A percentile compares a stretch with the other conserved stretches of the same genome.
Evolutionary conservation across 2,797 vertebrate genomes (phyloP).

Genomic region (Peromyscus aztecus): DNA sequence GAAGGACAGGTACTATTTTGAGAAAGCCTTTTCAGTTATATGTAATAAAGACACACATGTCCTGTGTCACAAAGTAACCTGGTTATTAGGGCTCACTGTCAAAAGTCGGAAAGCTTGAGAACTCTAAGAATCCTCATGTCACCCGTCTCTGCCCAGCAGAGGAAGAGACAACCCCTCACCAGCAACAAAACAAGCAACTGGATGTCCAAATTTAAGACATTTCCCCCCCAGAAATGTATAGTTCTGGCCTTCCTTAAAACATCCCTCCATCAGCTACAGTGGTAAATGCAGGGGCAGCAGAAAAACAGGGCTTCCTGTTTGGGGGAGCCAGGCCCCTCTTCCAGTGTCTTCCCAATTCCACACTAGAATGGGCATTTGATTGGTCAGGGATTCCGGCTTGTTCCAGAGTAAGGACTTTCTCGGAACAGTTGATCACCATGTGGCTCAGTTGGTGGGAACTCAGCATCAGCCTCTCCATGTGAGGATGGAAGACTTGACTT

Average conservation of each 20-base stretch:
- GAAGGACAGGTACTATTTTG: neutral
- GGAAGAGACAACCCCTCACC: neutral
- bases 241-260: neutral
- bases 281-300: neutral
- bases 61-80: neutral
- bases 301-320: neutral
- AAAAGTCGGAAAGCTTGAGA: neutral
- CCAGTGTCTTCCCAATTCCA: neutral
- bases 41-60: fast-evolving
- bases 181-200: neutral
- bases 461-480: slow-evolving; percentile 12
- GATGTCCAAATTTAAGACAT: neutral
- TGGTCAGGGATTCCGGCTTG: neutral
- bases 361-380: neutral
- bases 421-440: slow-evolving; percentile 5
- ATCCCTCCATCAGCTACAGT: neutral
- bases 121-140: neutral
- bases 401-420: neutral
- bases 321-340: neutral
- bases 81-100: neutral
- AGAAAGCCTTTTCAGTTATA: neutral
- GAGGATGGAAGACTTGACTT: neutral
- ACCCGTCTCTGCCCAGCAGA: neutral
- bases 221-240: neutral
- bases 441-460: neutral